Evolutionary conservation across 2,113 vertebrate genomes (phyloP).

Genomic region (Phalacrocorax carbo): DNA sequence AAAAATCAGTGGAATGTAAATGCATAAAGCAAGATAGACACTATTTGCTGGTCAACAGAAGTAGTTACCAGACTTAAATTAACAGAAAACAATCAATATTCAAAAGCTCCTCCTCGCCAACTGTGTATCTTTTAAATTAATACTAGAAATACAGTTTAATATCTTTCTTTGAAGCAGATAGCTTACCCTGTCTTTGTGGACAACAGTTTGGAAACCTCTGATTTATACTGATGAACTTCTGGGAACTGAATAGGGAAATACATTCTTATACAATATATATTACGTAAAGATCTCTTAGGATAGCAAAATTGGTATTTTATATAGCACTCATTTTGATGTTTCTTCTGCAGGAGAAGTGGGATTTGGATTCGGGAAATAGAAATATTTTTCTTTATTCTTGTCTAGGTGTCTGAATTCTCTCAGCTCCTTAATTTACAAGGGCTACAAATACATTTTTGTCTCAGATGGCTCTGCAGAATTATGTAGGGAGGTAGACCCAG

Average conservation of each 20-base stretch:
- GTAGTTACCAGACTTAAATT: background rate
- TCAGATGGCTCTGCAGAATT: background rate
- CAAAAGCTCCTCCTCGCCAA: background rate
- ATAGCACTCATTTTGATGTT: background rate
- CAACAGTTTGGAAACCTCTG: background rate
- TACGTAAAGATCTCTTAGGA: background rate
- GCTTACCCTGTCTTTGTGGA: background rate
- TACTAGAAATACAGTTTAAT: background rate
- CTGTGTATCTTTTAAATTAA: background rate
- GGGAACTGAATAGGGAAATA: background rate
- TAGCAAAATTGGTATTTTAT: background rate
- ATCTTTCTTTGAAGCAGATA: background rate
- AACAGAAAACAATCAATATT: background rate
- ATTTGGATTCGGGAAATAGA: background rate
- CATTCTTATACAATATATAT: background rate
- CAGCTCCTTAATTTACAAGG: background rate
- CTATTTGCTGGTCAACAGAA: background rate
- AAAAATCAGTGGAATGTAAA: background rate
- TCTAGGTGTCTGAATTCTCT: background rate
- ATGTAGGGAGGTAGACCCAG: background rate
- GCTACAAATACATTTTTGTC: background rate
- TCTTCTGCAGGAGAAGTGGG: background rate
- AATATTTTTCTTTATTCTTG: background rate
- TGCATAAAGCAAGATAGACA: background rate
- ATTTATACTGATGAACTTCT: background rate